These are phyloP conservation scores for Dromococcyx pavoninus DNA, from an alignment of 2,797 vertebrate species.

Conservation along the genomic window DNA sequence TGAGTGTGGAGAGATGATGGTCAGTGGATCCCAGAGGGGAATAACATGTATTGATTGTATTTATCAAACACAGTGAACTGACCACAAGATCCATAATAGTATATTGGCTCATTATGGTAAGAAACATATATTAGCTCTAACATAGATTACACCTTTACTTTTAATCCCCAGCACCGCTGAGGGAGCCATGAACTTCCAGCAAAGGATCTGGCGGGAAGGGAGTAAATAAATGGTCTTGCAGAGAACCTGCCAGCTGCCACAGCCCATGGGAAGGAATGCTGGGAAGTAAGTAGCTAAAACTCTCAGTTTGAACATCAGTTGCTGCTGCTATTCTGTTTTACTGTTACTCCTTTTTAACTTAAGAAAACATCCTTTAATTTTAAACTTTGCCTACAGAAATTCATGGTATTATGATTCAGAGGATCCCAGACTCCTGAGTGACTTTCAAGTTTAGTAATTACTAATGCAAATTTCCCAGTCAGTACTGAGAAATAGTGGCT, in stretches of 20 bases:
- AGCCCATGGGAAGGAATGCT: neutral
- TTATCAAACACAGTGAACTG: slow-evolving; percentile 42
- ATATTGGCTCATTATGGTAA: slow-evolving; percentile 34
- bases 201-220: neutral
- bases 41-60: slow-evolving; percentile 30
- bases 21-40: slow-evolving; percentile 46
- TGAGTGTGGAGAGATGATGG: slow-evolving; percentile 10
- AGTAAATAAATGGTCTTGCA: slow-evolving; percentile 31
- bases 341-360: neutral
- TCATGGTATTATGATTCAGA: neutral
- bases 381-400: neutral
- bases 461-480: neutral
- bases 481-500: neutral
- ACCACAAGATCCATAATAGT: slow-evolving; percentile 55
- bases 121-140: slow-evolving; percentile 33
- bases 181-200: slow-evolving; percentile 47
- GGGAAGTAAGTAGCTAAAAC: neutral
- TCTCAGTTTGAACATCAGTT: neutral
- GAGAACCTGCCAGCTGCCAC: neutral
- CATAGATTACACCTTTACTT: slow-evolving; percentile 48
- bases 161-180: slow-evolving; percentile 32
- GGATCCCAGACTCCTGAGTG: neutral
- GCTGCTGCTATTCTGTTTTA: neutral
- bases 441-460: neutral
- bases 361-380: neutral